Evolutionary conservation across 23 tunicate genomes (phyloP).

Genomic region (Styela plicata): DNA sequence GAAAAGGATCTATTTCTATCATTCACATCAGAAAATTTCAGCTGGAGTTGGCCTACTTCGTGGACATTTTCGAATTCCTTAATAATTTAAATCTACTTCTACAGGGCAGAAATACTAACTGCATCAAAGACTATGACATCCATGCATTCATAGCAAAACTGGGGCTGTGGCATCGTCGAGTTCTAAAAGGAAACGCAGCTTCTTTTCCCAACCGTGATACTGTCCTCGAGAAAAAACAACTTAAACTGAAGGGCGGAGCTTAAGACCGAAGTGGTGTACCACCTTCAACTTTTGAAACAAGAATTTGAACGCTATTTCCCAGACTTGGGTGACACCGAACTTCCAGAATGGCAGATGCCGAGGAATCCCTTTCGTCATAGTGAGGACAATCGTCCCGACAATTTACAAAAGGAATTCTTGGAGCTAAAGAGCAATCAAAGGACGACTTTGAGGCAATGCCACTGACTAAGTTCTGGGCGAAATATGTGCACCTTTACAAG

Average conservation of each 20-base stretch:
- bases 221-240: background rate
- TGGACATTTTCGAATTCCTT: too few species aligned
- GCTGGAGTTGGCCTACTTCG: too few species aligned
- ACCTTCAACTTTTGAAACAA: constrained; percentile 22
- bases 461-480: background rate
- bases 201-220: constrained; percentile 27
- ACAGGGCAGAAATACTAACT: too few species aligned
- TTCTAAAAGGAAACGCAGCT: constrained; percentile 38
- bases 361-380: constrained; percentile 41
- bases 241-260: constrained; percentile 5
- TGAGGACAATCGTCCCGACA: constrained; percentile 27
- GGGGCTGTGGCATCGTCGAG: constrained; percentile 47
- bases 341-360: constrained; percentile 34
- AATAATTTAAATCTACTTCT: too few species aligned
- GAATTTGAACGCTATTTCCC: constrained; percentile 37
- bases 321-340: constrained; percentile 39
- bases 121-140: constrained; percentile 34
- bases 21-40: too few species aligned
- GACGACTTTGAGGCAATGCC: background rate
- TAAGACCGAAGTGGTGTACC: too few species aligned
- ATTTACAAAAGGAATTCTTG: constrained; percentile 9
- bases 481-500: constrained; percentile 1
- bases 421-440: background rate
- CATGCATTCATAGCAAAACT: constrained; percentile 30
- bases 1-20: too few species aligned